Evolutionary conservation across 2,888 invertebrate genomes (phyloP), one percentile per base, ranked within the genome.

Genomic region (Rhyacophila evoluta): DNA sequence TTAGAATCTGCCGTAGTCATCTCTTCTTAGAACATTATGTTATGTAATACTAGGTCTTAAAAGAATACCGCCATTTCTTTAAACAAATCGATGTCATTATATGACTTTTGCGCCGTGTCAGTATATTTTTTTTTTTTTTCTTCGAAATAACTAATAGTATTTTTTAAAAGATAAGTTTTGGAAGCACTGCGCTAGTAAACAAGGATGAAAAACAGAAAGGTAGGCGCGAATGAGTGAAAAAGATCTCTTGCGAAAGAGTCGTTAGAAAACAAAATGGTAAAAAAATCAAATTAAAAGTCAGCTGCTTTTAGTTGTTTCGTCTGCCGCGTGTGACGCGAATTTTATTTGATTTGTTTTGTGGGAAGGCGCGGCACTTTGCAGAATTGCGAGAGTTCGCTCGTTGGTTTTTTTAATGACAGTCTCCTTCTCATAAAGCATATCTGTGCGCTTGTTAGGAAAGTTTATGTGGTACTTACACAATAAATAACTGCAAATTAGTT

Each of bases 201-300:
- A 8, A 29, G 38, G 38, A 25, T 19, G 19, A 72, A 72, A 70
- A 70, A 70, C 15, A 36, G 15, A 70, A 72, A 25, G 19, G 38
- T 37, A 72, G n/a, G 72, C 72, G 29, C 29, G 12, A 39, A 72
- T n/a, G 72, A 15, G 36, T 72, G 72, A 38, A 36, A 33, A 72
- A 72, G 36, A 19, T 37, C 28, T 38, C 25, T 27, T 25, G 73
- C 36, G 39, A 27, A 70, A 77, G 55, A 55, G 15, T 55, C 55
- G 55, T 55, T 55, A 55, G 55, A 55, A 19, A 55, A 55, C 19
- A 55, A 55, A 55, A 55, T 55, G 55, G 19, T 55, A 55, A 19
- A 55, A 55, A 55, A 55, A 55, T 55, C 55, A 55, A 55, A 55
- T 55, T 55, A 55, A 55, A 55, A 55, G 55, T 55, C 55, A 55